A percentile compares a stretch with the other conserved stretches of the same genome.
phyloP scores from a whole-genome alignment of 2,113 vertebrate genomes.

The human region GRCh38 chr1:8945501-8946000 shows the following conservation, averaged over 20 bases:
- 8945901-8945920: conserved; percentile 36
- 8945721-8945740: background rate
- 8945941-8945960: conserved; percentile 77
- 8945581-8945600: conserved; percentile 34
- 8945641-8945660: background rate
- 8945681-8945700: background rate
- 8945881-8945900: conserved; percentile 37
- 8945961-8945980: conserved; percentile 75
- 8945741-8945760: background rate
- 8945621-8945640: background rate
- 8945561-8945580: background rate
- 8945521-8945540: background rate
- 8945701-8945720: background rate
- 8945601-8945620: conserved; percentile 14
- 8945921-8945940: conserved; percentile 42
- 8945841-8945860: fast-evolving
- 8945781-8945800: background rate
- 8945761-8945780: background rate
- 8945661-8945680: fast-evolving
- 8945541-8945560: background rate
- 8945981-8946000: fast-evolving
- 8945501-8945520: background rate
- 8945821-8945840: conserved; percentile 38
- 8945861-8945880: background rate
- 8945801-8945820: conserved; percentile 47